Conservation (phyloP, 2,797 vertebrate species). For the Staurois parvus region DNA sequence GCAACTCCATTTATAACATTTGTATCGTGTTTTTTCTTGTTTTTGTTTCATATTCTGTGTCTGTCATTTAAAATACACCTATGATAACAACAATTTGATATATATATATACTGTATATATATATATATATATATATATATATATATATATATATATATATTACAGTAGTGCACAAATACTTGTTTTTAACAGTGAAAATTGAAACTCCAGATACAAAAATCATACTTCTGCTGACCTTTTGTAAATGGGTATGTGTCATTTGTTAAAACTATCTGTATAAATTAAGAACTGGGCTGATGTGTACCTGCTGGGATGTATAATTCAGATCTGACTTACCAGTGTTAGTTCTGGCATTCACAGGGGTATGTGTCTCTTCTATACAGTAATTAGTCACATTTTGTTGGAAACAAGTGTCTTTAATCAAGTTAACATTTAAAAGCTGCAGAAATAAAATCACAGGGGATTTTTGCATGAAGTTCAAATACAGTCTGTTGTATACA, state of each 20-base stretch:
- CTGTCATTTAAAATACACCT: no score
- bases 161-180: no score
- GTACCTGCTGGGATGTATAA: constrained; percentile 22
- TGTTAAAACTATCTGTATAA: constrained; percentile 36
- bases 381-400: constrained; percentile 28
- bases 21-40: no score
- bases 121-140: no score
- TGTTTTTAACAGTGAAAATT: no score
- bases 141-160: no score
- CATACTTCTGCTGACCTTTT: background rate
- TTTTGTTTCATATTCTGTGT: no score
- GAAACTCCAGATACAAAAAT: no score
- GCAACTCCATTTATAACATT: no score
- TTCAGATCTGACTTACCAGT: constrained; percentile 15
- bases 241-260: background rate
- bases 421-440: constrained; percentile 34
- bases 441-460: constrained; percentile 11
- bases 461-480: background rate
- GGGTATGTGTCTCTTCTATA: constrained; percentile 10
- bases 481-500: background rate
- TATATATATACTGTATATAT: no score
- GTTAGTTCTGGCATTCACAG: constrained; percentile 27
- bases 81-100: no score
- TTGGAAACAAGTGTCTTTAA: constrained; percentile 34
- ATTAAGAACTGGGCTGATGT: constrained; percentile 25